A percentile compares a stretch with the other conserved stretches of the same genome.
These are phyloP conservation scores for Neomorphus geoffroyi DNA, from an alignment of 2,797 vertebrate genomes.

Conservation along the genomic window DNA sequence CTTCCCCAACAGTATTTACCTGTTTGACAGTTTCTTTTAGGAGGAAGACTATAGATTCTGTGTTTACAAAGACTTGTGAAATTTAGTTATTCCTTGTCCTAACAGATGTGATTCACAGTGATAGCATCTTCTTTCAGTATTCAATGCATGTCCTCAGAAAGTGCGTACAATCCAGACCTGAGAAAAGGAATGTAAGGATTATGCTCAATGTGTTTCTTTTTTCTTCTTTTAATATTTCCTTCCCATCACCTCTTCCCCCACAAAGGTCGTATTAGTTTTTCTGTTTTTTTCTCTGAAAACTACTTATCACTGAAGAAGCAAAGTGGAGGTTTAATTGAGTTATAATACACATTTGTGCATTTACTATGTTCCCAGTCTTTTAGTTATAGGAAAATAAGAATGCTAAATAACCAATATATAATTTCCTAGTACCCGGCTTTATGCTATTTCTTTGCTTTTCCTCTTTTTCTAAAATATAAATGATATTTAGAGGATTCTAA, in stretches of 20 bases:
- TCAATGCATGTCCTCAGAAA: background rate
- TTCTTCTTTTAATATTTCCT: background rate
- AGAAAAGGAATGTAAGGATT: background rate
- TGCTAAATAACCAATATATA: background rate
- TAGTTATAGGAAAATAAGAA: background rate
- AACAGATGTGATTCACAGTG: background rate
- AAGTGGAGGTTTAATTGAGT: background rate
- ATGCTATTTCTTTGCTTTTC: background rate
- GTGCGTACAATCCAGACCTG: background rate
- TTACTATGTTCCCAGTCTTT: background rate
- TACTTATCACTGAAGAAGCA: background rate
- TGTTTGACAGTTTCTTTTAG: background rate
- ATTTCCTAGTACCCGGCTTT: background rate
- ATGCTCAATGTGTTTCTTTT: background rate
- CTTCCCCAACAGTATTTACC: background rate
- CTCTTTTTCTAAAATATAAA: background rate
- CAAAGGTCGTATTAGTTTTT: background rate
- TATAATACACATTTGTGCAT: background rate
- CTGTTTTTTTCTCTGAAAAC: background rate
- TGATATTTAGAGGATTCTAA: background rate
- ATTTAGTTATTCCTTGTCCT: background rate
- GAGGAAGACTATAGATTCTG: background rate
- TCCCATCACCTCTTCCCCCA: background rate
- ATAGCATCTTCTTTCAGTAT: background rate
- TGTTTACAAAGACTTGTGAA: background rate